Percentiles rank a stretch among this genome's conserved stretches.
These are phyloP conservation scores for Phalloptychus januarius DNA, from an alignment of 2,797 vertebrate genomes.

Conservation along the genomic window DNA sequence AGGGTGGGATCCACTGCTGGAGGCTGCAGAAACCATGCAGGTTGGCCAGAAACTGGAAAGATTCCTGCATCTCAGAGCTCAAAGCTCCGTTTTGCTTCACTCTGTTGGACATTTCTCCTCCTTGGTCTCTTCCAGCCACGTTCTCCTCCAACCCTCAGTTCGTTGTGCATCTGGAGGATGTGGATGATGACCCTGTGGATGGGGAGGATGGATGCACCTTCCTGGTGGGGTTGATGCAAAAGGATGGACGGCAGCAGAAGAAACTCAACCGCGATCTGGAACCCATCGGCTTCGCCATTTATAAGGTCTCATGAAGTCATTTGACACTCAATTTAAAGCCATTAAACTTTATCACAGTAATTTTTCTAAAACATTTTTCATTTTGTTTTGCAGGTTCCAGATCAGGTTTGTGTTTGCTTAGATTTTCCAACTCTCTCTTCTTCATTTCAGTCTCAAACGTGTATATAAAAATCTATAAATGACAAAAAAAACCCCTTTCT, in stretches of 20 bases:
- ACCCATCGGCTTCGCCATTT: conserved; percentile 80
- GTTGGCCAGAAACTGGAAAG: conserved; percentile 43
- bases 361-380: conserved; percentile 15
- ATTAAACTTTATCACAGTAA: background rate
- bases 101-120: background rate
- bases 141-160: conserved; percentile 85
- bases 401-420: conserved; percentile 75
- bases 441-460: background rate
- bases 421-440: background rate
- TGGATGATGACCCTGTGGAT: conserved; percentile 77
- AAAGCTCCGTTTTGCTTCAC: background rate
- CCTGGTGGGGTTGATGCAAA: conserved; percentile 84
- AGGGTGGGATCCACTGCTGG: conserved; percentile 78
- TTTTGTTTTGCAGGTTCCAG: conserved; percentile 77
- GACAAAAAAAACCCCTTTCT: background rate
- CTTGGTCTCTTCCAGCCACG: conserved; percentile 68
- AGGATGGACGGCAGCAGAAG: conserved; percentile 63
- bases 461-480: background rate
- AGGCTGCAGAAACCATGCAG: conserved; percentile 74
- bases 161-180: conserved; percentile 74
- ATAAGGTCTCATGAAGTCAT: conserved; percentile 64
- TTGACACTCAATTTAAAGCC: background rate
- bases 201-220: conserved; percentile 78
- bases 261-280: conserved; percentile 61
- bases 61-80: conserved; percentile 20